phyloP scores from a whole-genome alignment of 2,888 invertebrate species.

The Morpho achilles region DNA sequence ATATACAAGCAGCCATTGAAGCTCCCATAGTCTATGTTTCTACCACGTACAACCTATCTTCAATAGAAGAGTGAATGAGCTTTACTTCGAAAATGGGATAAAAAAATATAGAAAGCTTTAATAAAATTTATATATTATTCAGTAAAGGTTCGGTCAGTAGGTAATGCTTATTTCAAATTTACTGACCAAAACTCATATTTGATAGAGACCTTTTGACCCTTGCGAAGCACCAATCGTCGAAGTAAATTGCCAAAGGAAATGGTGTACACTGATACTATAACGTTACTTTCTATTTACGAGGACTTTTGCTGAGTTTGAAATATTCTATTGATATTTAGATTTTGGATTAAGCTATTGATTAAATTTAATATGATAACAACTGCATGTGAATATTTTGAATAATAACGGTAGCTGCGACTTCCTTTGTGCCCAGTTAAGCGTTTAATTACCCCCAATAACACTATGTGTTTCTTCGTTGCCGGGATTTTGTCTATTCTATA shows the following conservation, averaged over 20 bases:
- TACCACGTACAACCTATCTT: no score
- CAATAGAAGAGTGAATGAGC: no score
- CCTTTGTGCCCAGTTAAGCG: no score
- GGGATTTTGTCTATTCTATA: no score
- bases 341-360: conserved; percentile 8
- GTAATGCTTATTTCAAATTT: conserved; percentile 28
- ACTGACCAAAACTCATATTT: conserved; percentile 32
- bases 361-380: not conserved
- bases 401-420: no score
- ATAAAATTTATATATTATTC: conserved; percentile 19
- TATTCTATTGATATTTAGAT: conserved; percentile 17
- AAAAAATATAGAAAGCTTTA: not conserved
- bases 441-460: no score
- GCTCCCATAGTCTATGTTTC: no score
- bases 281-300: conserved; percentile 23
- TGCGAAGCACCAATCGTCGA: conserved; percentile 25
- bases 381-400: no score
- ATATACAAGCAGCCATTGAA: no score
- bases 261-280: conserved; percentile 20
- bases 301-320: conserved; percentile 18
- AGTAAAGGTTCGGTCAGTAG: conserved; percentile 19
- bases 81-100: not conserved
- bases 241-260: conserved; percentile 29
- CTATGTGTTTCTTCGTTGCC: no score
- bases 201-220: conserved; percentile 31